phyloP scores from a whole-genome alignment of 2,888 invertebrate genomes.

The Diloba caeruleocephala region DNA sequence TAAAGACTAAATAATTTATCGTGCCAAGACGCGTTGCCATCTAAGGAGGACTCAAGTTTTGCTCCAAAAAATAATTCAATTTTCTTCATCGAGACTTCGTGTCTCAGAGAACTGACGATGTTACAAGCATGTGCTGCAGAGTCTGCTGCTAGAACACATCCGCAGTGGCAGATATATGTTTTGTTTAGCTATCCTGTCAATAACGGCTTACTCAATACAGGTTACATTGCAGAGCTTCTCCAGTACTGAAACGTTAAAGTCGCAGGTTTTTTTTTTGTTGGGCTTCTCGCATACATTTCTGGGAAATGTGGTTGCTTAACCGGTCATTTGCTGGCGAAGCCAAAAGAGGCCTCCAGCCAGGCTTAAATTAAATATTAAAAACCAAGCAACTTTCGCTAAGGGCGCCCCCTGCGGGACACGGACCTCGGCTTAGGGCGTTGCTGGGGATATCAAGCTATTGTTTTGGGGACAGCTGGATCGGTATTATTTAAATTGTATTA shows the following conservation, averaged over 20 bases:
- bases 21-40: not conserved
- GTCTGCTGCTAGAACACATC: not conserved
- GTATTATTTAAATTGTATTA: too few species aligned
- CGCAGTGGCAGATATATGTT: not conserved
- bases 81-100: not conserved
- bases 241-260: not conserved
- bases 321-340: too few species aligned
- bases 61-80: not conserved
- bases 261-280: too few species aligned
- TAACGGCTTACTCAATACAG: not conserved
- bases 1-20: not conserved
- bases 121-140: conserved; percentile 3
- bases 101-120: not conserved
- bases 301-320: too few species aligned
- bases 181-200: not conserved
- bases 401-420: too few species aligned
- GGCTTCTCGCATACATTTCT: too few species aligned
- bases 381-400: too few species aligned
- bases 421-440: too few species aligned
- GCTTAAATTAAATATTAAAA: too few species aligned
- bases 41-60: not conserved
- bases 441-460: too few species aligned
- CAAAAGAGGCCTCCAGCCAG: too few species aligned
- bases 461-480: too few species aligned
- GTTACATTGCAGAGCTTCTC: not conserved